phyloP scores from a whole-genome alignment of 1,140 invertebrate genomes.

The Pseudomyrmex gracilis region DNA sequence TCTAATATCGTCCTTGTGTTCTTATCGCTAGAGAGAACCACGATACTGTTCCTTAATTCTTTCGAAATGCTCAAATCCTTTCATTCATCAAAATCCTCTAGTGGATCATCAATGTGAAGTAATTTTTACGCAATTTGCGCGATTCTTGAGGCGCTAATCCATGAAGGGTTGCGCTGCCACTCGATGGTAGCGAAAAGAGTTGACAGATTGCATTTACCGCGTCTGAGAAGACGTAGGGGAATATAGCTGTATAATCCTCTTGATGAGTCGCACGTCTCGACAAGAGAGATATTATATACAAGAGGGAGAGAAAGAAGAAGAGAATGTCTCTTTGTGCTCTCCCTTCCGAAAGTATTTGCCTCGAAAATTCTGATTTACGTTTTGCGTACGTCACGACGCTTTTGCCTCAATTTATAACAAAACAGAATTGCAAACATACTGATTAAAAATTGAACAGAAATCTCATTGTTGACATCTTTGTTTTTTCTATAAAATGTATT shows the following conservation, averaged over 20 bases:
- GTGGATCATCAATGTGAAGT: constrained; percentile 42
- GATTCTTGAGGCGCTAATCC: constrained; percentile 60
- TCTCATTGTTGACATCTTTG: constrained; percentile 3
- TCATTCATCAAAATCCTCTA: constrained; percentile 20
- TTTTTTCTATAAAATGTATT: no score
- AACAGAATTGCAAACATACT: constrained; percentile 54
- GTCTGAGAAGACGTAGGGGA: constrained; percentile 33
- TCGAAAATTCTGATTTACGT: constrained; percentile 38
- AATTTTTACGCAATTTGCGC: constrained; percentile 58
- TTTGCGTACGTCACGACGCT: not conserved
- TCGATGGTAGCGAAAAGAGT: constrained; percentile 51
- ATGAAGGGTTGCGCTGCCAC: constrained; percentile 1
- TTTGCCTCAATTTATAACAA: constrained; percentile 56
- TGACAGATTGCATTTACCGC: constrained; percentile 57
- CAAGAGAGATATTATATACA: not conserved
- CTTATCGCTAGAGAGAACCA: not conserved
- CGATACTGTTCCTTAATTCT: constrained; percentile 15
- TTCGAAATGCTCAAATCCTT: constrained; percentile 1
- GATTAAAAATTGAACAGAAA: constrained; percentile 37
- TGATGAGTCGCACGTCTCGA: constrained; percentile 56
- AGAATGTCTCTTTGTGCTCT: constrained; percentile 40
- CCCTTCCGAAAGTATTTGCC: constrained; percentile 62
- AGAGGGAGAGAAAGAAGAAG: no score
- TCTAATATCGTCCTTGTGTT: not conserved
- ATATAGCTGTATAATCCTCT: constrained; percentile 62